phyloP scores from a whole-genome alignment of 2,797 vertebrate species.

The Borostomias antarcticus region DNA sequence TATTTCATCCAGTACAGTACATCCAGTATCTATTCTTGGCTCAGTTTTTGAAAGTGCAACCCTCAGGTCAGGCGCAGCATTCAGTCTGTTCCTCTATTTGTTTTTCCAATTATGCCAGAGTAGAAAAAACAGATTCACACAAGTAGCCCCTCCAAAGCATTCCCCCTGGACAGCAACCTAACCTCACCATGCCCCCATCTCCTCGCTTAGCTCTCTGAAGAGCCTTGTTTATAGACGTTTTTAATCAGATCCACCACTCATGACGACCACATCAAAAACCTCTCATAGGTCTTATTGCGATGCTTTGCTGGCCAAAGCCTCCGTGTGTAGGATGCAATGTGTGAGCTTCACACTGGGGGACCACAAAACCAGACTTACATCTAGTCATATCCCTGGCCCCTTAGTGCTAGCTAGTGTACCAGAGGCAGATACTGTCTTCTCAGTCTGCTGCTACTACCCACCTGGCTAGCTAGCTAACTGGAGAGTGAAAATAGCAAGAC shows the following conservation, averaged over 20 bases:
- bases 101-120: conserved; percentile 4
- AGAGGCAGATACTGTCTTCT: no score
- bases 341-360: conserved; percentile 13
- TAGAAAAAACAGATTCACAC: conserved; percentile 14
- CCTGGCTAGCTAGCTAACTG: no score
- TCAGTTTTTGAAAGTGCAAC: conserved; percentile 10
- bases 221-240: conserved; percentile 13
- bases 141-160: conserved; percentile 12
- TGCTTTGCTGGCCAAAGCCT: conserved; percentile 20
- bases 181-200: conserved; percentile 16
- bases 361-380: conserved; percentile 13
- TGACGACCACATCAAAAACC: conserved; percentile 19
- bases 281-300: conserved; percentile 11
- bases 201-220: conserved; percentile 19
- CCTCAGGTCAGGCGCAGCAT: conserved; percentile 23
- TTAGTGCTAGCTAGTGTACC: no score
- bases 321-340: no score
- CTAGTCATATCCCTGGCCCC: no score
- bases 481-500: no score
- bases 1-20: conserved; percentile 14
- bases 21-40: conserved; percentile 27
- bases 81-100: no score
- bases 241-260: conserved; percentile 26
- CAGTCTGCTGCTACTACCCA: no score
- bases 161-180: conserved; percentile 14